phyloP scores from a whole-genome alignment of 1,140 invertebrate species.

The Triops cancriformis region DNA sequence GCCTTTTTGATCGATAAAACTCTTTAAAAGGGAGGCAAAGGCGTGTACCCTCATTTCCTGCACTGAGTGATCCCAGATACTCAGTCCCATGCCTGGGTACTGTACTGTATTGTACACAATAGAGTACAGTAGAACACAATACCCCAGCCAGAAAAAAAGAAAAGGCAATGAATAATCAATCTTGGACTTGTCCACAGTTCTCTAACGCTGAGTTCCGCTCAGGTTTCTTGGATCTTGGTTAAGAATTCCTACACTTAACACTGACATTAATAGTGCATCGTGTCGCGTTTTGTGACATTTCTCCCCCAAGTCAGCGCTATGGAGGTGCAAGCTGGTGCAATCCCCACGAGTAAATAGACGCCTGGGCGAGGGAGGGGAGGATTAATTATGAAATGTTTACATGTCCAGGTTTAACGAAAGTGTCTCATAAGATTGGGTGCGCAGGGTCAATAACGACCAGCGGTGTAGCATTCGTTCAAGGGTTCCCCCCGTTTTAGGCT shows the following conservation, averaged over 20 bases:
- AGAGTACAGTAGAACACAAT: too few relatives aligned
- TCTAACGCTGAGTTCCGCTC: neutral
- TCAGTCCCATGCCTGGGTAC: too few relatives aligned
- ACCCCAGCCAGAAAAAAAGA: neutral
- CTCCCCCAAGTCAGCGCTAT: too few relatives aligned
- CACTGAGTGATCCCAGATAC: neutral
- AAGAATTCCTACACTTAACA: too few relatives aligned
- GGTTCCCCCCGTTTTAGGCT: too few relatives aligned
- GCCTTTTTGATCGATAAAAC: conserved; percentile 6
- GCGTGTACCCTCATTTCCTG: conserved; percentile 9
- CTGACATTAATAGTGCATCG: neutral
- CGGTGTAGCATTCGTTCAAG: too few relatives aligned
- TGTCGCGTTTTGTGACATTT: too few relatives aligned
- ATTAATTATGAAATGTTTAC: conserved; percentile 8
- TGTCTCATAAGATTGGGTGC: neutral
- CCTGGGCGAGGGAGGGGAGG: neutral
- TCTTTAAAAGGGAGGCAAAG: neutral
- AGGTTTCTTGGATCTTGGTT: neutral
- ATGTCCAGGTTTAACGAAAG: neutral
- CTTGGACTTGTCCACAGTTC: neutral
- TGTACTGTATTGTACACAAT: too few relatives aligned
- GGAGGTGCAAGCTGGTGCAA: too few relatives aligned
- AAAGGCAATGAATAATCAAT: neutral
- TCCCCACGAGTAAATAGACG: too few relatives aligned
- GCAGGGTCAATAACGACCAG: neutral